Conservation (phyloP, 1,140 invertebrate species). For the Drosophila carrolli region DNA sequence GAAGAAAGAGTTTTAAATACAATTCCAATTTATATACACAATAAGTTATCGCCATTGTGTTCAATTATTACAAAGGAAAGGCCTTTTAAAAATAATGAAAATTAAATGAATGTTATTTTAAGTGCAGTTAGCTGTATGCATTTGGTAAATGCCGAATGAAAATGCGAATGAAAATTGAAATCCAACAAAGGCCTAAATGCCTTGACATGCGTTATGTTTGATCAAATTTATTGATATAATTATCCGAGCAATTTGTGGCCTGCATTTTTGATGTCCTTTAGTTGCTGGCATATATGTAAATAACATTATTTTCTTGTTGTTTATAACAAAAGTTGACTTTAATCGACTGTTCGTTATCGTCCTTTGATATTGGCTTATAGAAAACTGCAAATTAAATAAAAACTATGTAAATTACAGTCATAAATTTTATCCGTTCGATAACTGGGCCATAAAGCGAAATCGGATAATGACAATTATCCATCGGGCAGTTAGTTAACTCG, state of each 20-base stretch:
- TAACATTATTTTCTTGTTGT: slow-evolving; percentile 24
- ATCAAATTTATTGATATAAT: slow-evolving; percentile 52
- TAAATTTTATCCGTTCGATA: slow-evolving; percentile 32
- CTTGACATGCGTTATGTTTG: slow-evolving; percentile 24
- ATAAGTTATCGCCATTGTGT: background rate
- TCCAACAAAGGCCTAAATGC: slow-evolving; percentile 16
- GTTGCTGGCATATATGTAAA: background rate
- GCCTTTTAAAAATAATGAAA: slow-evolving; percentile 16
- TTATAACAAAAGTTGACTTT: slow-evolving; percentile 11
- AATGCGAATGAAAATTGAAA: slow-evolving; percentile 17
- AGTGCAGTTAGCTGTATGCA: slow-evolving; percentile 35
- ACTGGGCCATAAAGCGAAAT: slow-evolving; percentile 42
- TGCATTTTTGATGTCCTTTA: slow-evolving; percentile 11
- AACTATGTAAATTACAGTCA: slow-evolving; percentile 32
- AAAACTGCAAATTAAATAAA: slow-evolving; percentile 37
- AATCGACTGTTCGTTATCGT: slow-evolving; percentile 19
- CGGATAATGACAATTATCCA: slow-evolving; percentile 55
- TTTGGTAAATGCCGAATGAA: slow-evolving; percentile 36
- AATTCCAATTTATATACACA: background rate
- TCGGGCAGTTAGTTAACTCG: slow-evolving; percentile 27
- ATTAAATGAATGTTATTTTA: slow-evolving; percentile 30
- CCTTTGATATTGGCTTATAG: slow-evolving; percentile 1
- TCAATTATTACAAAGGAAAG: slow-evolving; percentile 9
- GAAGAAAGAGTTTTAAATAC: background rate
- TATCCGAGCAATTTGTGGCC: slow-evolving; percentile 34